Percentiles rank a stretch among this genome's conserved stretches.
Evolutionary conservation across 2,888 invertebrate genomes (phyloP).

Genomic region (Hemistola chrysoprasaria): DNA sequence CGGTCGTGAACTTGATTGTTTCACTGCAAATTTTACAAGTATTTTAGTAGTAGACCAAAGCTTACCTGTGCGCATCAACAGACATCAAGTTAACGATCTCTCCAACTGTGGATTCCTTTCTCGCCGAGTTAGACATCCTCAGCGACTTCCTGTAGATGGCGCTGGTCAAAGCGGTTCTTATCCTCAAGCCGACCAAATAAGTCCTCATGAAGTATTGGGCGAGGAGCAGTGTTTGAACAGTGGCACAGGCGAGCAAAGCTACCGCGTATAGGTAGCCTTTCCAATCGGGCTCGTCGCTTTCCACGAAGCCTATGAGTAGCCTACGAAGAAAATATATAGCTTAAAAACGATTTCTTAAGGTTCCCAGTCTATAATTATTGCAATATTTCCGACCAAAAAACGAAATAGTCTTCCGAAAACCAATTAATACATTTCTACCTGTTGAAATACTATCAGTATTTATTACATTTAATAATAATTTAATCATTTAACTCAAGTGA

Average conservation of each 20-base stretch:
- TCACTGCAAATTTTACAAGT: too few relatives aligned
- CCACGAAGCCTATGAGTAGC: slow-evolving; percentile 87
- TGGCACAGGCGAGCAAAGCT: slow-evolving; percentile 87
- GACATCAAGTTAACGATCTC: slow-evolving; percentile 97
- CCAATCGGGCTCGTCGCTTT: slow-evolving; percentile 86
- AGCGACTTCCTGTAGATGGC: slow-evolving; percentile 94
- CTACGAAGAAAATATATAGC: too few relatives aligned
- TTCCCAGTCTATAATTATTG: too few relatives aligned
- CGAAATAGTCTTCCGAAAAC: too few relatives aligned
- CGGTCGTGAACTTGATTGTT: too few relatives aligned
- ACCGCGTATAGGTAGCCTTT: slow-evolving; percentile 93
- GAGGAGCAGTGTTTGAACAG: slow-evolving; percentile 90
- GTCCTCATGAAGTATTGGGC: slow-evolving; percentile 96
- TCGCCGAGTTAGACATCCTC: slow-evolving; percentile 88
- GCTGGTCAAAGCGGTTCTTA: slow-evolving; percentile 93
- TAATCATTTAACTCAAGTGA: too few relatives aligned
- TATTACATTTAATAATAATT: too few relatives aligned
- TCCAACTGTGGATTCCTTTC: slow-evolving; percentile 92
- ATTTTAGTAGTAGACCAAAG: too few relatives aligned
- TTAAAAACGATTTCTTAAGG: too few relatives aligned
- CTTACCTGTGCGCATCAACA: slow-evolving; percentile 91
- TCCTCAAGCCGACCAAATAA: slow-evolving; percentile 94
- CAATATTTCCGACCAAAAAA: too few relatives aligned
- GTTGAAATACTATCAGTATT: too few relatives aligned
- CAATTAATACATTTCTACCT: too few relatives aligned